Evolutionary conservation across 2,113 vertebrate species (phyloP), one percentile per base, ranked within the genome.

Genomic region (Lynx canadensis): DNA sequence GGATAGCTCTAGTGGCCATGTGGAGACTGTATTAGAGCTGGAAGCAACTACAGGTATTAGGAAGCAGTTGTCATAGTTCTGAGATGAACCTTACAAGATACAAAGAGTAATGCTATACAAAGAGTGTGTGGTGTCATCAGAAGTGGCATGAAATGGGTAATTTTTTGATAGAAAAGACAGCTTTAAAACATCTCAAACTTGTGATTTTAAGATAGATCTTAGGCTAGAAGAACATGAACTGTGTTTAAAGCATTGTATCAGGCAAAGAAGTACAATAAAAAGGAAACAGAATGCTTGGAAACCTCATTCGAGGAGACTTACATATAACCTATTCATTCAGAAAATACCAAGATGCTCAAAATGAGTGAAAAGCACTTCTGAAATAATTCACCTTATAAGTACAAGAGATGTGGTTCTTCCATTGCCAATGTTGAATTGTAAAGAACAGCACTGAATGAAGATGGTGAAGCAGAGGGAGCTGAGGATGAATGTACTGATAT

Each of bases 281-380:
- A 86, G n/a, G 36, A 91, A 85, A 65, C 10, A 86, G 83, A 96
- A 71, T 94, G n/a, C 65, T 91, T 94, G 31, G 65, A 80, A 86
- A 65, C 21, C n/a, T 91, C 29, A 73, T 91, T 63, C 50, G n/a
- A 81, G 73, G 55, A 57, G 38, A 76, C 38, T 41, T 93, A 89
- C 5, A 36, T 52, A 85, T 84, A 84, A 36, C 52, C 6, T 86
- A 63, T 25, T 71, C 80, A 41, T 91, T 73, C 23, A 91, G 87
- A 90, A 91, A 96, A 94, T 65, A 81, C n/a, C 41, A 86, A 94
- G 52, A 48, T 96, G 48, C 65, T 94, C 87, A 79, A 91, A 94
- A 91, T 11, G 18, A 73, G 74, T 86, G 63, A 91, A 94, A 96
- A 91, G 65, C 33, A 80, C 95, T 91, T 90, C 15, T 41, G 18